Base-by-base conservation (phyloP, 92 coral and sea anemone genomes). In the Scolanthus callimorphus region DNA sequence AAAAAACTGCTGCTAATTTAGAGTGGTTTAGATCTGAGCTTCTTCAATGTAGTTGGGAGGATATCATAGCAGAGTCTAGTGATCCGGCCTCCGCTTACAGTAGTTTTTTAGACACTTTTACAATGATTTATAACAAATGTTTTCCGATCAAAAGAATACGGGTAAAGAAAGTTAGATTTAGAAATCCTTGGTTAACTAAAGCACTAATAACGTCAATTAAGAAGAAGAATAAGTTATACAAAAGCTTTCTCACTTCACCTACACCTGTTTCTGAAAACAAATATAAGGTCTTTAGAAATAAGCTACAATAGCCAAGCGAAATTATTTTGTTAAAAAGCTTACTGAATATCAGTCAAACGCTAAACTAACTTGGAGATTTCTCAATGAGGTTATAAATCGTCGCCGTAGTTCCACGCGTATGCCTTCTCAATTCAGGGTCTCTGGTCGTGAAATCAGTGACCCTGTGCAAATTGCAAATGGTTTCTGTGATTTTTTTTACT, bases 321-420 rank as follows among this genome's bases (percentile, higher is more conserved):
- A 25, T 34, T 55, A 73, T 29, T 70, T 44, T 34, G 73, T 62
- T 15, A 73, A 37, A 34, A 48, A 73, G 45, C 39, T 52, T 51
- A 44, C 24, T 25, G 30, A 63, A 27, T 55, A 29, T 11, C 66
- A 67, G 59, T 11, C 49, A 10, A 57, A 76, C 55, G 30, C 49
- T 38, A 57, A 49, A 30, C 30, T 41, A 11, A 67, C 83, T 29
- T 67, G 76, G 55, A 34, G 60, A 25, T 27, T 67, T 39, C 54
- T 77, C 9, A 69, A 77, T 41, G 72, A 77, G 46, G 77, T 77
- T n/a, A 39, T 77, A 38, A 69, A 62, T 17, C 66, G 34, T 20
- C 57, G 59, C 46, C 57, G 51, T 48, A 48, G 51, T 17, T 2
- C 13, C 29, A 20, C 17, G 44, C 50, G 29, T 3, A 24, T 51